Conservation (phyloP, 2,797 vertebrate genomes). For the Artibeus lituratus region DNA sequence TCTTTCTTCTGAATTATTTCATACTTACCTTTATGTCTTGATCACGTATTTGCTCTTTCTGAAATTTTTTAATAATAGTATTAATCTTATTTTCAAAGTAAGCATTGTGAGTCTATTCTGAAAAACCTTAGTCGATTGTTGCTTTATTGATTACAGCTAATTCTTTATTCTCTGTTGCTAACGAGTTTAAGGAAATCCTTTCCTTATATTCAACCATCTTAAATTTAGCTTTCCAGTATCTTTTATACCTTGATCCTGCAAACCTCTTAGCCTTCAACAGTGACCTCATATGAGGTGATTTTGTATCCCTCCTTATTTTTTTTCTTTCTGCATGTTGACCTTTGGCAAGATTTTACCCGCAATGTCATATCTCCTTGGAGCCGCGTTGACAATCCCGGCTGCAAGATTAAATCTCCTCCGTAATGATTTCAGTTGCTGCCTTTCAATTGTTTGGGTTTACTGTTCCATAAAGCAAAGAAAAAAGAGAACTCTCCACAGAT, state of each 20-base stretch:
- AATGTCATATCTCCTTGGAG: neutral
- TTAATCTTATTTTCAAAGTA: constrained; percentile 32
- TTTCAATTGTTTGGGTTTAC: constrained; percentile 55
- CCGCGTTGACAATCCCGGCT: neutral
- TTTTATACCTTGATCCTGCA: neutral
- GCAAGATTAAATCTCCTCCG: constrained; percentile 48
- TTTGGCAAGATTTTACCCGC: neutral
- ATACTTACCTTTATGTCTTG: neutral
- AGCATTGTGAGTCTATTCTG: neutral
- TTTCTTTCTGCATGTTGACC: neutral
- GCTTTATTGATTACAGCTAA: constrained; percentile 23
- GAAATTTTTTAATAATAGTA: neutral
- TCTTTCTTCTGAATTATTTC: neutral
- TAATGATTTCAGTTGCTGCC: constrained; percentile 24
- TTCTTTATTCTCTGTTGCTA: constrained; percentile 6
- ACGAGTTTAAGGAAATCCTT: constrained; percentile 22
- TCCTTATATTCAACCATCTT: neutral
- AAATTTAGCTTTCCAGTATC: neutral
- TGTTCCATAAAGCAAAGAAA: constrained; percentile 44
- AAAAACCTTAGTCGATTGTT: constrained; percentile 1
- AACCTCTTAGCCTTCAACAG: neutral
- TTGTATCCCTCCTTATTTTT: neutral
- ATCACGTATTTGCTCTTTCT: neutral
- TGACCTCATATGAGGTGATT: neutral
- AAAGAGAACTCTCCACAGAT: neutral